Conservation (phyloP, 2,888 invertebrate genomes). For the Sinopyrophorus schimmeli region DNA sequence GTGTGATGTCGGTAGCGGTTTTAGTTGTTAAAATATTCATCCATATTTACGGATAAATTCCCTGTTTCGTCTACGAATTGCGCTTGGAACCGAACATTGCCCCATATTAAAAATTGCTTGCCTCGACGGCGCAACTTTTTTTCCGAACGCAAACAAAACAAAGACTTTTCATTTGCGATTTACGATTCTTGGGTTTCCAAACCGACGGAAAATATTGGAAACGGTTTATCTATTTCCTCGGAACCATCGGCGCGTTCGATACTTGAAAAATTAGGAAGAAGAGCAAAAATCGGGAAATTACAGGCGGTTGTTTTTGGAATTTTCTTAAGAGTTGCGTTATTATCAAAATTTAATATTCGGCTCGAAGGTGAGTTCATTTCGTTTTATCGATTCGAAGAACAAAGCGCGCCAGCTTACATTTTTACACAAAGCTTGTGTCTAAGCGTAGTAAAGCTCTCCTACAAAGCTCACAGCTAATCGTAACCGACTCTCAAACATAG, state of each 20-base stretch:
- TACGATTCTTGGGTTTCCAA: no score
- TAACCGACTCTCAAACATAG: constrained; percentile 31
- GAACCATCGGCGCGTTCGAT: no score
- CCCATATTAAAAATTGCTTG: constrained; percentile 9
- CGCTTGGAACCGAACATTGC: constrained; percentile 9
- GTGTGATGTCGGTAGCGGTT: constrained; percentile 36
- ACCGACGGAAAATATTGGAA: no score
- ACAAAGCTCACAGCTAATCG: constrained; percentile 36
- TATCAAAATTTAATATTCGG: no score
- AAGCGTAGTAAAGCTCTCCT: constrained; percentile 28
- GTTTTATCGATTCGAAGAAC: constrained; percentile 28
- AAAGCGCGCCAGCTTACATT: constrained; percentile 27
- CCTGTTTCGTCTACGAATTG: constrained; percentile 18
- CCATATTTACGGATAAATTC: constrained; percentile 25
- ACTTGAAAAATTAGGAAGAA: no score
- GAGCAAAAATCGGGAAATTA: no score
- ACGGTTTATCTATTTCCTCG: no score
- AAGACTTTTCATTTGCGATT: constrained; percentile 20
- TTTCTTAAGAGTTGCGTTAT: no score
- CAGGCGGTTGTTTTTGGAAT: no score
- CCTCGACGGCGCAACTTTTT: constrained; percentile 6
- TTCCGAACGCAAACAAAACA: constrained; percentile 10
- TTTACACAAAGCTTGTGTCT: constrained; percentile 30
- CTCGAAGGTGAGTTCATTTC: constrained; percentile 28
- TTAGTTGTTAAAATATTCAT: constrained; percentile 36